Conservation (phyloP, 2,797 vertebrate genomes). For the Tinamus major region DNA sequence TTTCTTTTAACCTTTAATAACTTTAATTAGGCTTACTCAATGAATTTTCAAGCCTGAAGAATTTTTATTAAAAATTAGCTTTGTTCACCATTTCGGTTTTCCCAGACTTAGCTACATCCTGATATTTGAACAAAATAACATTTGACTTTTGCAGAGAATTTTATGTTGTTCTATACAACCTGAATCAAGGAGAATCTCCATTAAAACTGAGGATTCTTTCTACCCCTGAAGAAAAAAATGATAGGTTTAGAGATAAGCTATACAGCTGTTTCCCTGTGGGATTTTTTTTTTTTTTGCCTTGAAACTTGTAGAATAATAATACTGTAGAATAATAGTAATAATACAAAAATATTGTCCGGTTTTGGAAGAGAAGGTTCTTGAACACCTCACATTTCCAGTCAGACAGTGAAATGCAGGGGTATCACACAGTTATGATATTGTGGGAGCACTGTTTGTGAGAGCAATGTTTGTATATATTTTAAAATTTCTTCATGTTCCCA, state of each 20-base stretch:
- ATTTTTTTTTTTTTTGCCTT: fast-evolving
- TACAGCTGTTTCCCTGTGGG: fast-evolving
- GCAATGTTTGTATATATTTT: too few species aligned
- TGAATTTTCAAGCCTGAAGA: not conserved
- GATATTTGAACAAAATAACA: not conserved
- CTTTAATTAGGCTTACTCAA: not conserved
- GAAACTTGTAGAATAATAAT: too few species aligned
- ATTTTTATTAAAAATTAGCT: not conserved
- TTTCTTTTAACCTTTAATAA: not conserved
- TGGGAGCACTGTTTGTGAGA: too few species aligned
- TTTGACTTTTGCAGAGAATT: not conserved
- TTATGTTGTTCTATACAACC: not conserved
- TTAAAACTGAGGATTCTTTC: not conserved
- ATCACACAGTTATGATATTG: not conserved
- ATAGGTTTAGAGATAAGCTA: not conserved
- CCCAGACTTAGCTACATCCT: not conserved
- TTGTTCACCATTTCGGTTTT: not conserved
- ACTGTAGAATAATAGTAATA: too few species aligned
- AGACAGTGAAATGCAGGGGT: fast-evolving
- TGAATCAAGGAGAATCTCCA: not conserved
- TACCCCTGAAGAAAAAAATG: fast-evolving
- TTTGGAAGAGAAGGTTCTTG: not conserved
- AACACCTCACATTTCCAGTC: not conserved
- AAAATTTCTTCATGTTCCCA: not conserved
- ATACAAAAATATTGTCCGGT: not conserved